These are phyloP conservation scores for Callionymus lyra DNA, from an alignment of 2,113 vertebrate species.

Conservation along the genomic window DNA sequence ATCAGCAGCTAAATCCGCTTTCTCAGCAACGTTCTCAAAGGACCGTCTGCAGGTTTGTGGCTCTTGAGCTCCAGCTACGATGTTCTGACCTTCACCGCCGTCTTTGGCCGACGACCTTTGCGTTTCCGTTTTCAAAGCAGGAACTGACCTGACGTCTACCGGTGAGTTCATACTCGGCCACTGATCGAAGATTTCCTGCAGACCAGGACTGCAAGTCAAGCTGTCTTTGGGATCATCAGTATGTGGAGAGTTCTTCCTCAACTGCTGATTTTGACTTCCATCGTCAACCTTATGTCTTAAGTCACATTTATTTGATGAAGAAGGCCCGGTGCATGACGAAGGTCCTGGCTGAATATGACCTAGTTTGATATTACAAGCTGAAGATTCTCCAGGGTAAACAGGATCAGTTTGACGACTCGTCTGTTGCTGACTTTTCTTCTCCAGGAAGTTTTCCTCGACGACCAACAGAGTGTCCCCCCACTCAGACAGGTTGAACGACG, in stretches of 20 bases:
- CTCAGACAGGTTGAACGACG: conserved; percentile 76
- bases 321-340: neutral
- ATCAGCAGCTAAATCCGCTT: conserved; percentile 41
- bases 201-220: conserved; percentile 75
- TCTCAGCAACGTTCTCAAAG: conserved; percentile 11
- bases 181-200: conserved; percentile 81
- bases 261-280: no score
- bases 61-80: neutral
- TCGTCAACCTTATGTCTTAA: no score
- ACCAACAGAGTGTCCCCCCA: conserved; percentile 72
- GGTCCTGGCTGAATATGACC: conserved; percentile 2
- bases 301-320: conserved; percentile 9
- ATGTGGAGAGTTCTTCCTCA: no score
- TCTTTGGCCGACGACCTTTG: no score
- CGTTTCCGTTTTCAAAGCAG: conserved; percentile 6
- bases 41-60: neutral
- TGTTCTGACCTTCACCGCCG: no score
- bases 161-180: conserved; percentile 63
- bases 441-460: conserved; percentile 67
- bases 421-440: conserved; percentile 39
- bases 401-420: neutral
- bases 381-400: neutral
- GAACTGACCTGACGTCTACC: neutral
- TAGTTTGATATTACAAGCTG: neutral
- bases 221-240: conserved; percentile 10